A percentile compares a stretch with the other conserved stretches of the same genome.
phyloP scores from a whole-genome alignment of 2,888 invertebrate species.

The Metacarcinus magister region DNA sequence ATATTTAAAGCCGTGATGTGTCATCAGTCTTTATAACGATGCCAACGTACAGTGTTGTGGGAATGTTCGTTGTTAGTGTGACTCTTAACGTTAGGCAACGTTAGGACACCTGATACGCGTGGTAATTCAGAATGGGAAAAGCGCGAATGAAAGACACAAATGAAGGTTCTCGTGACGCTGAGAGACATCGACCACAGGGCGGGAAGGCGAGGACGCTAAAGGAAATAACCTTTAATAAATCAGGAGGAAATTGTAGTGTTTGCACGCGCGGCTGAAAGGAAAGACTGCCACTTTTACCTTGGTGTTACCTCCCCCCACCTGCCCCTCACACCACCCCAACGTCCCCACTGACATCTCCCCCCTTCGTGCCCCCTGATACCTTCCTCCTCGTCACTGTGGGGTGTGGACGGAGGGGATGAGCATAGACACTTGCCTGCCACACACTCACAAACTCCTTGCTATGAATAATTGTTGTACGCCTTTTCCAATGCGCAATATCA shows the following conservation, averaged over 20 bases:
- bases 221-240: slow-evolving; percentile 10
- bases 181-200: neutral
- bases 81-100: slow-evolving; percentile 1
- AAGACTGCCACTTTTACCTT: neutral
- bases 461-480: slow-evolving; percentile 62
- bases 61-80: neutral
- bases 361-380: neutral
- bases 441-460: slow-evolving; percentile 56
- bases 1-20: neutral
- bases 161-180: neutral
- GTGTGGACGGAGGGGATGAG: neutral
- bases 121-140: slow-evolving; percentile 18
- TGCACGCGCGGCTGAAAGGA: slow-evolving; percentile 28
- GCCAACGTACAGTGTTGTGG: neutral
- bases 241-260: neutral
- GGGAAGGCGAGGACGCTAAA: neutral
- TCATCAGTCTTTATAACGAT: slow-evolving; percentile 22
- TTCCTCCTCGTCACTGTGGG: neutral
- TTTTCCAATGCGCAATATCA: slow-evolving; percentile 64
- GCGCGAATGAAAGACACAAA: neutral
- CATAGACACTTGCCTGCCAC: slow-evolving; percentile 23
- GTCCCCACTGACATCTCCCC: neutral
- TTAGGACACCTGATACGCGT: neutral
- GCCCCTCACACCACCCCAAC: neutral
- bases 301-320: neutral